Percentiles rank a stretch among this genome's conserved stretches.
Evolutionary conservation across 2,888 invertebrate species (phyloP).

Genomic region (Cremastobaeus sp.): DNA sequence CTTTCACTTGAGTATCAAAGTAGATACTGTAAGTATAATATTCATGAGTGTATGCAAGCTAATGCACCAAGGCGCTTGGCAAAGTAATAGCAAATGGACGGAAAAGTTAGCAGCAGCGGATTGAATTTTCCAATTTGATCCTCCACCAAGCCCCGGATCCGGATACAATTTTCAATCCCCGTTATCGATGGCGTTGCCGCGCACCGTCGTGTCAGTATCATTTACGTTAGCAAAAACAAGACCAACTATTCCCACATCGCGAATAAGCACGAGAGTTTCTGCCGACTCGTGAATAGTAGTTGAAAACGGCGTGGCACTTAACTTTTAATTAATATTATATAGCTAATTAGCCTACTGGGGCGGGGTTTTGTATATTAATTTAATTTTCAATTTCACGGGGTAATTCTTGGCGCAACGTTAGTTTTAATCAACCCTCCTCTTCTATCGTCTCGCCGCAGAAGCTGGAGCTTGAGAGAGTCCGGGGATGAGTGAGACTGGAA

Average conservation of each 20-base stretch:
- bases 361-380: constrained; percentile 78
- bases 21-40: constrained; percentile 70
- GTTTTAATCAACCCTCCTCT: constrained; percentile 73
- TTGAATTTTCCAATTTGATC: constrained; percentile 48
- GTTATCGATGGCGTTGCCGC: constrained; percentile 28
- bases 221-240: constrained; percentile 26
- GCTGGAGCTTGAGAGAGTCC: constrained; percentile 45
- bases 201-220: no score
- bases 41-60: constrained; percentile 77
- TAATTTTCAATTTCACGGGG: constrained; percentile 79
- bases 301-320: constrained; percentile 73
- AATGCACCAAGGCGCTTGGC: constrained; percentile 75
- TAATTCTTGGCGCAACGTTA: constrained; percentile 78
- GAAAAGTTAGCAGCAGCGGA: constrained; percentile 56
- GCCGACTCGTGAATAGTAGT: constrained; percentile 62
- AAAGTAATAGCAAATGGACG: constrained; percentile 68
- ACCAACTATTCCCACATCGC: constrained; percentile 45
- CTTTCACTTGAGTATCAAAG: constrained; percentile 62
- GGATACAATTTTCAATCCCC: constrained; percentile 6
- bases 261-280: constrained; percentile 49
- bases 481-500: constrained; percentile 58
- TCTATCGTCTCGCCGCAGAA: constrained; percentile 62
- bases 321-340: constrained; percentile 79
- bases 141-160: background rate
- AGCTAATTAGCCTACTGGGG: constrained; percentile 76